Percentiles rank a stretch among this genome's conserved stretches.
Evolutionary conservation across 2,797 vertebrate genomes (phyloP).

Genomic region (Rhinoraja longicauda): DNA sequence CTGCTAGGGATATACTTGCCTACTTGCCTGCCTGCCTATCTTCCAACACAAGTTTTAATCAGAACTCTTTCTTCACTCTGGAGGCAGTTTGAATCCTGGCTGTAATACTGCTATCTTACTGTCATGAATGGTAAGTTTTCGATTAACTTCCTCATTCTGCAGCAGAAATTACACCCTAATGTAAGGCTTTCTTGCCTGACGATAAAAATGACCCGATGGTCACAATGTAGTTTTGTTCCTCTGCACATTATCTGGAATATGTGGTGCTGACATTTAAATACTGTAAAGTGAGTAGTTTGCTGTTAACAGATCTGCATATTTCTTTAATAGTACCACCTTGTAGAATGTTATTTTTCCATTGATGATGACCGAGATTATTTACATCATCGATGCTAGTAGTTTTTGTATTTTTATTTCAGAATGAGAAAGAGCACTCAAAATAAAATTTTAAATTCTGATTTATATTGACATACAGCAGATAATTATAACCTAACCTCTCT

Average conservation of each 20-base stretch:
- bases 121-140: neutral
- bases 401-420: neutral
- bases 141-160: neutral
- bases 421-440: neutral
- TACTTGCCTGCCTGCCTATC: neutral
- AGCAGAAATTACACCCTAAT: neutral
- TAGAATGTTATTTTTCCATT: neutral
- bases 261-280: constrained; percentile 24
- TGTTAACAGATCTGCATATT: neutral
- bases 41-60: neutral
- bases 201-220: neutral
- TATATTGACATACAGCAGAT: neutral
- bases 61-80: too few relatives aligned
- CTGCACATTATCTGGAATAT: constrained; percentile 20
- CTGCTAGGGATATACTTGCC: too few relatives aligned
- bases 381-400: neutral
- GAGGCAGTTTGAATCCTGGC: neutral
- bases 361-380: neutral
- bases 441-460: neutral
- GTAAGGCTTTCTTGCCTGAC: neutral
- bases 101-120: neutral
- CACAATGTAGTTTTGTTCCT: neutral
- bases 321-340: neutral
- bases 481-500: neutral
- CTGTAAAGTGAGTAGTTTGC: neutral